A percentile compares a stretch with the other conserved stretches of the same genome.
Conservation (phyloP, 2,888 invertebrate species). For the Lithophane semibrunnea region DNA sequence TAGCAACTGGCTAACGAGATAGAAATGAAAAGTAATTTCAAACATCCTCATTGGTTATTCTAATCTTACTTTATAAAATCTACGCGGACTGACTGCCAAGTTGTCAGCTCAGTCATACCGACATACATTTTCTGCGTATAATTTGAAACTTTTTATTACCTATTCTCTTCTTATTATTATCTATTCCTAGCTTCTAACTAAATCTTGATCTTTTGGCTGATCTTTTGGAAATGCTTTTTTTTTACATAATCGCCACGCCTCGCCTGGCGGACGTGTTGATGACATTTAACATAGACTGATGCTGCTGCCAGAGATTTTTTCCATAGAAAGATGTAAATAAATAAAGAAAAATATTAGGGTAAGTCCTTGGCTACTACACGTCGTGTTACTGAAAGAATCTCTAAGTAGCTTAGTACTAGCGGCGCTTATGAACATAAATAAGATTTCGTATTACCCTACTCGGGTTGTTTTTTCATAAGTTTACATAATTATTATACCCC, state of each 20-base stretch:
- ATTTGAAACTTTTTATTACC: not conserved
- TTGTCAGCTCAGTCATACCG: constrained; percentile 20
- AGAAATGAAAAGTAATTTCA: constrained; percentile 16
- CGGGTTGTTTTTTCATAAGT: not conserved
- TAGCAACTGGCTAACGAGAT: not conserved
- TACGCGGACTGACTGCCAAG: constrained; percentile 23
- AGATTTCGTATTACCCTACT: not conserved
- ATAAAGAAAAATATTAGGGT: too few relatives aligned
- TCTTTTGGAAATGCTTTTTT: not conserved
- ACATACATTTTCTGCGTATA: constrained; percentile 2
- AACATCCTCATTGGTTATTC: constrained; percentile 18
- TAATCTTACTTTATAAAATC: constrained; percentile 8
- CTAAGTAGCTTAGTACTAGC: too few relatives aligned
- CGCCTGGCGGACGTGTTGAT: not conserved
- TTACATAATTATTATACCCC: constrained; percentile 1
- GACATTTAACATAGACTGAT: not conserved
- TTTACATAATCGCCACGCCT: not conserved
- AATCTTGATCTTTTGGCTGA: not conserved
- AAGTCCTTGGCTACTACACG: too few relatives aligned
- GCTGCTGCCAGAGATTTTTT: too few relatives aligned
- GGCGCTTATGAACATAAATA: not conserved
- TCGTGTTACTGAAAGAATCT: too few relatives aligned
- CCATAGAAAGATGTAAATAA: too few relatives aligned
- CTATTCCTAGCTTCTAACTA: too few relatives aligned
- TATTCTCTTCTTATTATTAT: too few relatives aligned